Percentiles rank a stretch among this genome's conserved stretches.
Conservation (phyloP, 1,140 invertebrate genomes). For the Propsilocerus akamusi region DNA sequence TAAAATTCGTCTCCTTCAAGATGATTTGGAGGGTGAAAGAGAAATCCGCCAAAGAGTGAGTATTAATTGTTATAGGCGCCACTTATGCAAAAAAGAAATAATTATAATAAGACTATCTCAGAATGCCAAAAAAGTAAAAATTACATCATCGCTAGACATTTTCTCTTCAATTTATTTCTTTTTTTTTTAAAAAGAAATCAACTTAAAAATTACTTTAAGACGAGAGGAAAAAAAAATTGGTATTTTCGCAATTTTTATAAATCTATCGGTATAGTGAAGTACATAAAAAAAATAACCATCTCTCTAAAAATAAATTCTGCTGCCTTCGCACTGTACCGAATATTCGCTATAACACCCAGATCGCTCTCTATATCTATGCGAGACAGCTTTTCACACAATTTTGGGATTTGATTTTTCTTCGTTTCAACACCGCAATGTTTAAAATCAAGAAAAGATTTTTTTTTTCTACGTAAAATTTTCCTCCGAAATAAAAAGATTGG, state of each 20-base stretch:
- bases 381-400: too few relatives aligned
- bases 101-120: background rate
- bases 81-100: background rate
- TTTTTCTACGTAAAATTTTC: too few relatives aligned
- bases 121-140: background rate
- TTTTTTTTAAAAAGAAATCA: background rate
- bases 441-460: too few relatives aligned
- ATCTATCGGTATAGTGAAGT: background rate
- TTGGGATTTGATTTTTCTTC: too few relatives aligned
- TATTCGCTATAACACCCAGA: too few relatives aligned
- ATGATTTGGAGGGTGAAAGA: constrained; percentile 92
- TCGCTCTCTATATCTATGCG: too few relatives aligned
- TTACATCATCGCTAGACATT: background rate
- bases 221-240: background rate
- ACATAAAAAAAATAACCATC: constrained; percentile 1
- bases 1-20: constrained; percentile 91
- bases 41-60: constrained; percentile 93
- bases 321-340: constrained; percentile 2
- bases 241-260: constrained; percentile 1
- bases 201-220: background rate
- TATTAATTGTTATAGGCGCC: background rate
- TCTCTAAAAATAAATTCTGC: background rate
- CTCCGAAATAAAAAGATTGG: too few relatives aligned
- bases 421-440: too few relatives aligned
- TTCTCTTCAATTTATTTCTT: too few relatives aligned